phyloP scores from a whole-genome alignment of 2,888 invertebrate genomes.

The Drosophila macrospina region DNA sequence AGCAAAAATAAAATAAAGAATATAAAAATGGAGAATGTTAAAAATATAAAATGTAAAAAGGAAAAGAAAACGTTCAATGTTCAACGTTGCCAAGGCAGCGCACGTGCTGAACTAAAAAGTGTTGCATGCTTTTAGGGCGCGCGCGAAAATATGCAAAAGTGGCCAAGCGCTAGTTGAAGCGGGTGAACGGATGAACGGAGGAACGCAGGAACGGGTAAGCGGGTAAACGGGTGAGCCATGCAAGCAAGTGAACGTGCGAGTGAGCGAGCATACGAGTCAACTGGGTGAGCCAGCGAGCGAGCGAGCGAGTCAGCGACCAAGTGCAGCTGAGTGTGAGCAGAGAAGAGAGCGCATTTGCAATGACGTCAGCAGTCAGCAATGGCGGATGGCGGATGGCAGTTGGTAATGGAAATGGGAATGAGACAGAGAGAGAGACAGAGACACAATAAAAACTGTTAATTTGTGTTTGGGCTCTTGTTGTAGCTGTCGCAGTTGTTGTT shows the following conservation, averaged over 20 bases:
- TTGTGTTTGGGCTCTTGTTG: conserved; percentile 47
- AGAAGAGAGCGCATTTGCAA: conserved; percentile 38
- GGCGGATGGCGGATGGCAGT: conserved; percentile 36
- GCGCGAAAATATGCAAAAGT: conserved; percentile 66
- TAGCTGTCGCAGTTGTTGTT: conserved; percentile 24
- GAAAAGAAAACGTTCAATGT: conserved; percentile 15
- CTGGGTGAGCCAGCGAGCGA: too few relatives aligned
- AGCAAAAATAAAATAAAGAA: conserved; percentile 2
- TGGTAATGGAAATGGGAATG: conserved; percentile 14
- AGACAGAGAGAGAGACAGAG: conserved; percentile 2
- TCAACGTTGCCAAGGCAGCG: conserved; percentile 51
- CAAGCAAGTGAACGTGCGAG: too few relatives aligned
- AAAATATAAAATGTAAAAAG: conserved; percentile 9
- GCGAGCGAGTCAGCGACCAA: background rate
- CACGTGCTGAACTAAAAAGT: conserved; percentile 57
- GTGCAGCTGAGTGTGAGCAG: conserved; percentile 10
- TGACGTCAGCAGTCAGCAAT: conserved; percentile 59
- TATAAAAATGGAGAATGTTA: conserved; percentile 3
- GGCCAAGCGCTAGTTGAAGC: conserved; percentile 33
- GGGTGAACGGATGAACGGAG: background rate
- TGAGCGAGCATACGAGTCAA: background rate
- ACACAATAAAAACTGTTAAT: conserved; percentile 67
- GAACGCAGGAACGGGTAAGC: conserved; percentile 7
- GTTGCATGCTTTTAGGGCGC: conserved; percentile 69
- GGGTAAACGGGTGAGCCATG: background rate